Conservation (phyloP, 2,797 vertebrate species). For the Anguilla anguilla region DNA sequence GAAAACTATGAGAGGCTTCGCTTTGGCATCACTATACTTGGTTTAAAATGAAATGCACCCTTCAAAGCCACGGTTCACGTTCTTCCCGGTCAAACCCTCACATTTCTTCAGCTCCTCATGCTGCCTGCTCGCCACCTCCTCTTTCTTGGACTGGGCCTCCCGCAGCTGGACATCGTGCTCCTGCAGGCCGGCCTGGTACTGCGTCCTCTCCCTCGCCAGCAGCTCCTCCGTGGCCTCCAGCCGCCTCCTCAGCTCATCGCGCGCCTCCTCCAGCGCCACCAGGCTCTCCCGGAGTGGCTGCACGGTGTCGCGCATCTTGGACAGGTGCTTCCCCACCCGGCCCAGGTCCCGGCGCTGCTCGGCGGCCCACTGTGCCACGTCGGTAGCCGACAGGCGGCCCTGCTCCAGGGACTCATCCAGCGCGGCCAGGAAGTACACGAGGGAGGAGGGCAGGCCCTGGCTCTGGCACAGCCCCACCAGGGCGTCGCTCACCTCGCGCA, state of each 20-base stretch:
- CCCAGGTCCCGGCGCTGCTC: conserved; percentile 85
- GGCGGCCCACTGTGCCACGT: conserved; percentile 79
- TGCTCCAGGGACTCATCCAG: conserved; percentile 67
- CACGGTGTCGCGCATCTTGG: conserved; percentile 73
- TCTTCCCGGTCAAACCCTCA: conserved; percentile 46
- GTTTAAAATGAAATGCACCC: neutral
- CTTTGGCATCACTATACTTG: neutral
- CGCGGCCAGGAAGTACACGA: conserved; percentile 74
- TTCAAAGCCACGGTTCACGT: neutral
- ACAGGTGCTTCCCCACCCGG: conserved; percentile 78
- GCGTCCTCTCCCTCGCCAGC: conserved; percentile 65
- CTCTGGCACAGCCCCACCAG: conserved; percentile 77
- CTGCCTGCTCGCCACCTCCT: conserved; percentile 64
- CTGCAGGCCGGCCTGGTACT: conserved; percentile 54
- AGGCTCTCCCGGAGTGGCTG: conserved; percentile 73
- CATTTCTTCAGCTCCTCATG: conserved; percentile 74
- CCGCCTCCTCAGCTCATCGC: conserved; percentile 63
- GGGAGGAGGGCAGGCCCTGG: conserved; percentile 86
- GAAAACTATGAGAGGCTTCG: neutral
- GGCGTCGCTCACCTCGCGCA: conserved; percentile 74
- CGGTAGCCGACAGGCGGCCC: conserved; percentile 72
- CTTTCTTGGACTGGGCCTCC: conserved; percentile 59
- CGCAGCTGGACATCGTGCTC: conserved; percentile 67
- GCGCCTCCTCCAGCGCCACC: conserved; percentile 62
- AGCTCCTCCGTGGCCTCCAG: conserved; percentile 60